phyloP scores from a whole-genome alignment of 2,888 invertebrate genomes.

The Clistopyga incitator region DNA sequence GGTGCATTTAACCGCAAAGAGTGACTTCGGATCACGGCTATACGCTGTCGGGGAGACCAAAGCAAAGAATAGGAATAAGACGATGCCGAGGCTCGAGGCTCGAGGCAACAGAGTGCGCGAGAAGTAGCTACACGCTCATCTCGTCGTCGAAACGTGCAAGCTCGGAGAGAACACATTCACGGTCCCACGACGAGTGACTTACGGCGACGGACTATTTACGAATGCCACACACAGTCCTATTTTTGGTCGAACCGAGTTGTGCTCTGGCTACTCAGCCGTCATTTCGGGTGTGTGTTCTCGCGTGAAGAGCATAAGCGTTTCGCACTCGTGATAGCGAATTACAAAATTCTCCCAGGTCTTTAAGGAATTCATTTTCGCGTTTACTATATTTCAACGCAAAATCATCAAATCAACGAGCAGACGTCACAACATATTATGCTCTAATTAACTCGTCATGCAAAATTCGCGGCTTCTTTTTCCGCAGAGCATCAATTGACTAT shows the following conservation, averaged over 20 bases:
- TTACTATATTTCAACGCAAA: neutral
- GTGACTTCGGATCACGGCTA: constrained; percentile 6
- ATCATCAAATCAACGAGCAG: neutral
- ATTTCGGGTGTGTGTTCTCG: constrained; percentile 50
- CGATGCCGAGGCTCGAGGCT: constrained; percentile 19
- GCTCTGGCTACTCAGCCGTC: constrained; percentile 48
- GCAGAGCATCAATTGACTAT: too few relatives aligned
- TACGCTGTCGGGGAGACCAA: neutral
- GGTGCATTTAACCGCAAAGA: constrained; percentile 1
- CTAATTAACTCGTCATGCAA: too few relatives aligned
- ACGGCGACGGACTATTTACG: constrained; percentile 64
- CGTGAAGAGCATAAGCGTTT: constrained; percentile 28
- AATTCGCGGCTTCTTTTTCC: too few relatives aligned
- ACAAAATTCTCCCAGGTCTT: constrained; percentile 7
- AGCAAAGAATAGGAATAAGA: constrained; percentile 9
- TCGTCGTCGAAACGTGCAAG: constrained; percentile 44
- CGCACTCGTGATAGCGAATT: constrained; percentile 11
- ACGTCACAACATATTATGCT: too few relatives aligned
- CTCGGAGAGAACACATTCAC: constrained; percentile 44
- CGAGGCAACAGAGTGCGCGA: constrained; percentile 16
- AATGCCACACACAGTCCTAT: constrained; percentile 65
- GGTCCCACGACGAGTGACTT: constrained; percentile 64
- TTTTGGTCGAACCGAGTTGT: constrained; percentile 58
- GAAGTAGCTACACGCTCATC: constrained; percentile 35
- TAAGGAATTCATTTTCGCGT: neutral